phyloP scores from a whole-genome alignment of 2,888 invertebrate genomes.

The Tetropium fuscum region DNA sequence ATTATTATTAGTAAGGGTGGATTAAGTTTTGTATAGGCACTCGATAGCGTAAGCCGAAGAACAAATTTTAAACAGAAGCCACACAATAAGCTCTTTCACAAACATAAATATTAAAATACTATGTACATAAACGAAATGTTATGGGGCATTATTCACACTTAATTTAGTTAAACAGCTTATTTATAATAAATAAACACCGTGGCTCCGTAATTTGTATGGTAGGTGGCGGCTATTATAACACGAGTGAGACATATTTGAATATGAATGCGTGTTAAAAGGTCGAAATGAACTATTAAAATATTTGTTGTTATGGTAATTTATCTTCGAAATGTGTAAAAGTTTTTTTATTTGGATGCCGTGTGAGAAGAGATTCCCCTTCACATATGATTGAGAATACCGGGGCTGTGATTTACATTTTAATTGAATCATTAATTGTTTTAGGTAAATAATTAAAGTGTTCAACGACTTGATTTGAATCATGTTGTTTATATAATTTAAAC shows the following conservation, averaged over 20 bases:
- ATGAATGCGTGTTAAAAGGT: not conserved
- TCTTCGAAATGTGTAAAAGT: not conserved
- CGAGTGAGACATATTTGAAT: not conserved
- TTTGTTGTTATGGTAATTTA: not conserved
- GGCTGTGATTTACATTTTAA: too few species aligned
- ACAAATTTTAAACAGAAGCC: not conserved
- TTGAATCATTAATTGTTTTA: too few species aligned
- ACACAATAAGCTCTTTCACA: not conserved
- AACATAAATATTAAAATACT: not conserved
- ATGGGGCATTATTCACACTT: slow-evolving; percentile 8
- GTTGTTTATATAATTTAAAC: too few species aligned
- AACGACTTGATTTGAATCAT: too few species aligned
- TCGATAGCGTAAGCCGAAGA: too few species aligned
- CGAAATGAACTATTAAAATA: not conserved
- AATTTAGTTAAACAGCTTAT: slow-evolving; percentile 10
- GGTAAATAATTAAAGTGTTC: too few species aligned
- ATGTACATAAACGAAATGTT: not conserved
- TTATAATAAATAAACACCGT: slow-evolving; percentile 3
- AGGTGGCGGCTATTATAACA: slow-evolving; percentile 3
- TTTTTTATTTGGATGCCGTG: too few species aligned
- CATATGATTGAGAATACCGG: too few species aligned
- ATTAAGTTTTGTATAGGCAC: too few species aligned
- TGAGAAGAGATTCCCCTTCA: too few species aligned
- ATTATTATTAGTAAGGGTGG: too few species aligned
- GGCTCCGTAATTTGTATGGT: slow-evolving; percentile 8